These are phyloP conservation scores for Meda fulgida DNA, from an alignment of 2,797 vertebrate species.

Conservation along the genomic window DNA sequence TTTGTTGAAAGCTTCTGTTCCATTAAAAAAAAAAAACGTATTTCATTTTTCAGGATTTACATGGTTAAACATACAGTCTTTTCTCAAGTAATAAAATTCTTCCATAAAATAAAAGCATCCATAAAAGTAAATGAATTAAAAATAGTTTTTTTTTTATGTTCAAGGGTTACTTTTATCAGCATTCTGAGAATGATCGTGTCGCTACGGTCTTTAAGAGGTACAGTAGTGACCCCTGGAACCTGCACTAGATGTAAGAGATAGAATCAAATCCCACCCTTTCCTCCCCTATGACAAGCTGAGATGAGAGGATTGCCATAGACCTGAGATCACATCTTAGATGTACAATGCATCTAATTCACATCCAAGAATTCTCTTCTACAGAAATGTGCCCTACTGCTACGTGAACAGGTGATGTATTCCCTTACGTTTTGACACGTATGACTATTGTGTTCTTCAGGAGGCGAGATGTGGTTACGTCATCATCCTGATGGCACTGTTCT, in stretches of 20 bases:
- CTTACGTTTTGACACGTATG: not conserved
- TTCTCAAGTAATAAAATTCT: slow-evolving; percentile 57
- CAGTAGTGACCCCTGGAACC: not conserved
- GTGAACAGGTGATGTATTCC: not conserved
- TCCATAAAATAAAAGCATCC: slow-evolving; percentile 47
- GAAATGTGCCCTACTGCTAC: not conserved
- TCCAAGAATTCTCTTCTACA: not conserved
- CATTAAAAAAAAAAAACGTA: not conserved
- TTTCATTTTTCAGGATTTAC: not conserved
- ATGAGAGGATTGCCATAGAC: not conserved
- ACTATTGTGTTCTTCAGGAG: slow-evolving; percentile 74
- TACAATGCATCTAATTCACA: not conserved
- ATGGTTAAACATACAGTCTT: slow-evolving; percentile 6
- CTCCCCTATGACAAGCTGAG: not conserved
- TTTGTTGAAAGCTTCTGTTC: not conserved
- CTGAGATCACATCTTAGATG: not conserved
- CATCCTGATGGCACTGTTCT: slow-evolving; percentile 91
- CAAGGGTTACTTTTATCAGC: slow-evolving; percentile 61
- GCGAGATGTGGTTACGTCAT: slow-evolving; percentile 85
- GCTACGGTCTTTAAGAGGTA: slow-evolving; percentile 55
- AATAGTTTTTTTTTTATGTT: slow-evolving; percentile 59
- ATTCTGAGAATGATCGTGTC: slow-evolving; percentile 20
- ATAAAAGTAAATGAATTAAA: slow-evolving; percentile 33
- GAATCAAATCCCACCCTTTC: not conserved
- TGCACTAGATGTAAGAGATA: not conserved